Evolutionary conservation across 2,113 vertebrate genomes (phyloP).

Genomic region (Numenius arquata): DNA sequence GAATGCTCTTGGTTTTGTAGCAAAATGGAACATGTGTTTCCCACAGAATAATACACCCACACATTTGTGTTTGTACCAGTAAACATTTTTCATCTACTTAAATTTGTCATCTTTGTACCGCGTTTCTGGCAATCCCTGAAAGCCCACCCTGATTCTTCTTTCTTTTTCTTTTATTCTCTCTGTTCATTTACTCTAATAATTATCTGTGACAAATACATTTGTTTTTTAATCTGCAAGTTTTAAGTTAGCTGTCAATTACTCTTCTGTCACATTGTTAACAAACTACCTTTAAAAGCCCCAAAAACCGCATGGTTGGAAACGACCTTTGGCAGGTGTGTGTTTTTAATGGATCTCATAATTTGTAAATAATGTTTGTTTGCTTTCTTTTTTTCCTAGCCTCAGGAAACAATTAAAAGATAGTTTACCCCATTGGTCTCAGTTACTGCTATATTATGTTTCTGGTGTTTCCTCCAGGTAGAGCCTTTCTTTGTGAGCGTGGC

Average conservation of each 20-base stretch:
- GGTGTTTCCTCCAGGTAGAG: slow-evolving; percentile 81
- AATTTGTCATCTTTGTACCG: not conserved
- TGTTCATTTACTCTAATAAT: not conserved
- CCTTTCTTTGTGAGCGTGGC: slow-evolving; percentile 93
- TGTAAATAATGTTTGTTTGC: not conserved
- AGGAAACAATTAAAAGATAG: not conserved
- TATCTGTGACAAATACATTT: not conserved
- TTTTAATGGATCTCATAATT: not conserved
- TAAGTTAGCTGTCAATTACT: not conserved
- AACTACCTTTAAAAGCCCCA: not conserved
- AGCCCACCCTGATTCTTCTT: not conserved
- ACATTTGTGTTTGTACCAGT: not conserved
- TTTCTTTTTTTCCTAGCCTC: not conserved
- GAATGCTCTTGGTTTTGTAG: slow-evolving; percentile 8
- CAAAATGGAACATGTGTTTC: slow-evolving; percentile 26
- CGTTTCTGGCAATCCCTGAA: not conserved
- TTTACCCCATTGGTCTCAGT: not conserved
- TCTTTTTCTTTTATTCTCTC: not conserved
- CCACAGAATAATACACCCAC: slow-evolving; percentile 7
- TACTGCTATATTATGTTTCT: not conserved
- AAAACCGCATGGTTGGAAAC: not conserved
- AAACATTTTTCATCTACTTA: slow-evolving; percentile 4
- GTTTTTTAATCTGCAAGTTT: not conserved
- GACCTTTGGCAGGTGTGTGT: not conserved
- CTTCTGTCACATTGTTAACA: not conserved